Conservation (phyloP, 2,888 invertebrate genomes). For the Plagiodera versicolora region DNA sequence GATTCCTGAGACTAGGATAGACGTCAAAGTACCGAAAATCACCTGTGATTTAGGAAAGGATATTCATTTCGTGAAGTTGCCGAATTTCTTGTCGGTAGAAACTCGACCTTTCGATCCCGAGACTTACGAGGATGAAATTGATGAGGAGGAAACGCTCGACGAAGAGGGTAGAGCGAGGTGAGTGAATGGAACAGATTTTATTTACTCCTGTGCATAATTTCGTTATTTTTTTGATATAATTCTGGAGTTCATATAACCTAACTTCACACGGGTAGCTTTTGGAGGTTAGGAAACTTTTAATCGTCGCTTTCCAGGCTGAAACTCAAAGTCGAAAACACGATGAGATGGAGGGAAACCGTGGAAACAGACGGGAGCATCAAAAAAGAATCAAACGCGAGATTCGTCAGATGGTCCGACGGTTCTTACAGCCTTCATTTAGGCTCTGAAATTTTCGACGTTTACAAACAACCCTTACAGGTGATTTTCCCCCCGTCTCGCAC, state of each 20-base stretch:
- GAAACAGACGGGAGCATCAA: conserved; percentile 79
- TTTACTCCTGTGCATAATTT: neutral
- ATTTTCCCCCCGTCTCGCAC: too few relatives aligned
- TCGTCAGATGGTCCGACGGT: conserved; percentile 98
- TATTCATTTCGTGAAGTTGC: conserved; percentile 94
- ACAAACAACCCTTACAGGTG: conserved; percentile 85
- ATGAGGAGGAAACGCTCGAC: conserved; percentile 96
- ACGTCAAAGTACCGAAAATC: conserved; percentile 96
- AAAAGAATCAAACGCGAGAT: conserved; percentile 91
- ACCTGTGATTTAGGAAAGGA: conserved; percentile 89
- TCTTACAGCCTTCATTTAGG: conserved; percentile 96
- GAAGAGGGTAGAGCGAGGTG: conserved; percentile 93
- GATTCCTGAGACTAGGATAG: conserved; percentile 90
- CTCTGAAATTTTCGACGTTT: conserved; percentile 97
- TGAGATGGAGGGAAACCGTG: conserved; percentile 87
- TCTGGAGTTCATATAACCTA: too few relatives aligned
- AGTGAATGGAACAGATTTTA: conserved; percentile 24
- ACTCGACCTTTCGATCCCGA: conserved; percentile 93
- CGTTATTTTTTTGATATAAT: neutral
- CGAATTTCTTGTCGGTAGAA: conserved; percentile 97
- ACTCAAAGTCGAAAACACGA: conserved; percentile 95
- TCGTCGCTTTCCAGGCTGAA: conserved; percentile 83
- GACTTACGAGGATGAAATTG: conserved; percentile 97
- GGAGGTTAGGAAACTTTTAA: too few relatives aligned
- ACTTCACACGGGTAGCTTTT: too few relatives aligned